Evolutionary conservation across 2,888 invertebrate genomes (phyloP).

Genomic region (Coremacera marginata): DNA sequence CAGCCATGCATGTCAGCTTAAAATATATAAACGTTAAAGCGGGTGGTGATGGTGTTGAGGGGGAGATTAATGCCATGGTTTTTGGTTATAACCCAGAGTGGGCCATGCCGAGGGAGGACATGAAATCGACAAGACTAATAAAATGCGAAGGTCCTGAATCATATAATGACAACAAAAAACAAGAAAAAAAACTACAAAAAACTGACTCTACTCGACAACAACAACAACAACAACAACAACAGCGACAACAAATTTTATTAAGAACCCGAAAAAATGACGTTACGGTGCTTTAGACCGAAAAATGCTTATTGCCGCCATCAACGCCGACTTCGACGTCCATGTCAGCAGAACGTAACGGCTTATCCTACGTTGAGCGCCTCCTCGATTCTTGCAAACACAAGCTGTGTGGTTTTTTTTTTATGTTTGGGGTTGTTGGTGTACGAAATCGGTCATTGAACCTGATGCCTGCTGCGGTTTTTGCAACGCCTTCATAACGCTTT

Average conservation of each 20-base stretch:
- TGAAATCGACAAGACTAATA: conserved; percentile 37
- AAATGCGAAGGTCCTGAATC: conserved; percentile 33
- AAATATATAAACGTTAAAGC: conserved; percentile 9
- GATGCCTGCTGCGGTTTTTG: conserved; percentile 17
- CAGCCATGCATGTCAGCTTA: conserved; percentile 29
- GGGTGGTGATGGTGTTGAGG: neutral
- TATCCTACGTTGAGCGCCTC: conserved; percentile 35
- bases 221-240: conserved; percentile 30
- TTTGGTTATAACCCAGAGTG: neutral
- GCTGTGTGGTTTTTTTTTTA: neutral
- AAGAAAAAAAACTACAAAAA: conserved; percentile 36
- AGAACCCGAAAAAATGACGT: conserved; percentile 36
- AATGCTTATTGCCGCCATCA: conserved; percentile 19
- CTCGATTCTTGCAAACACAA: neutral
- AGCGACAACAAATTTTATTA: neutral
- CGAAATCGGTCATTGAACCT: conserved; percentile 41
- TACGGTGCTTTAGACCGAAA: conserved; percentile 37
- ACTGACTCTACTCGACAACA: no score
- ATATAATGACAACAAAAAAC: conserved; percentile 19
- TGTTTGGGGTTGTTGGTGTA: conserved; percentile 32
- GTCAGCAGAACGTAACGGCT: conserved; percentile 43
- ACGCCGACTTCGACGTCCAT: conserved; percentile 27
- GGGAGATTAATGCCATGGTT: neutral
- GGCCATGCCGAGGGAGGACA: neutral
- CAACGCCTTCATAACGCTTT: conserved; percentile 42